Evolutionary conservation across 2,888 invertebrate species (phyloP).

Genomic region (Cenopis cana): DNA sequence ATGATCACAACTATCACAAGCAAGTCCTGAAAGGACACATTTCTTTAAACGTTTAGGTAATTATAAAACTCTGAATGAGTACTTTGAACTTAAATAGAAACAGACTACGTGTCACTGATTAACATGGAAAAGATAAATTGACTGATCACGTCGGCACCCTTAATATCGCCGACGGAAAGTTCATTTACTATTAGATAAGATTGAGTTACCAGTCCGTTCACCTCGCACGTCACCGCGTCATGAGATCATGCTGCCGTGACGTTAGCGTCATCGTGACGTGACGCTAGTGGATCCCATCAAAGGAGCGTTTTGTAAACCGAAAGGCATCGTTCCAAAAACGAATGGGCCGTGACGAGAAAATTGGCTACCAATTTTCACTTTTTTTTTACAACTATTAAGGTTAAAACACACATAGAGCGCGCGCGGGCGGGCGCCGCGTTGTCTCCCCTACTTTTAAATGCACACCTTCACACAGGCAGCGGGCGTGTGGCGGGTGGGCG

Average conservation of each 20-base stretch:
- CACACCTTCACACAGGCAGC: too few species aligned
- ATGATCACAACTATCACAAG: too few species aligned
- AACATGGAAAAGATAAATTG: constrained; percentile 28
- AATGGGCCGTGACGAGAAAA: constrained; percentile 35
- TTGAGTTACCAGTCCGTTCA: constrained; percentile 41
- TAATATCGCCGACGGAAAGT: constrained; percentile 24
- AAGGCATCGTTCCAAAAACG: not conserved
- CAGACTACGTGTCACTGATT: not conserved
- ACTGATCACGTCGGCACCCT: constrained; percentile 22
- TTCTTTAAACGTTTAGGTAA: not conserved
- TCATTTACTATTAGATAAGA: constrained; percentile 40
- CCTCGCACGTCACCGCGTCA: constrained; percentile 28
- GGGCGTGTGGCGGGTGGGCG: too few species aligned
- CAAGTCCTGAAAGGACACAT: not conserved
- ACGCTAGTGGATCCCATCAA: constrained; percentile 19
- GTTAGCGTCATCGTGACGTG: constrained; percentile 26
- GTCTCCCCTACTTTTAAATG: too few species aligned
- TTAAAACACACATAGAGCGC: too few species aligned
- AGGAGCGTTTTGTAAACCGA: constrained; percentile 13
- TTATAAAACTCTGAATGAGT: not conserved
- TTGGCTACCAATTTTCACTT: constrained; percentile 34
- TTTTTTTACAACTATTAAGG: not conserved
- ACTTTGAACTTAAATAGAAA: not conserved
- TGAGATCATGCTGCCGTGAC: constrained; percentile 33
- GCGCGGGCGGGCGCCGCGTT: too few species aligned